phyloP scores from a whole-genome alignment of 2,113 vertebrate genomes.

The Ammodytes dubius region DNA sequence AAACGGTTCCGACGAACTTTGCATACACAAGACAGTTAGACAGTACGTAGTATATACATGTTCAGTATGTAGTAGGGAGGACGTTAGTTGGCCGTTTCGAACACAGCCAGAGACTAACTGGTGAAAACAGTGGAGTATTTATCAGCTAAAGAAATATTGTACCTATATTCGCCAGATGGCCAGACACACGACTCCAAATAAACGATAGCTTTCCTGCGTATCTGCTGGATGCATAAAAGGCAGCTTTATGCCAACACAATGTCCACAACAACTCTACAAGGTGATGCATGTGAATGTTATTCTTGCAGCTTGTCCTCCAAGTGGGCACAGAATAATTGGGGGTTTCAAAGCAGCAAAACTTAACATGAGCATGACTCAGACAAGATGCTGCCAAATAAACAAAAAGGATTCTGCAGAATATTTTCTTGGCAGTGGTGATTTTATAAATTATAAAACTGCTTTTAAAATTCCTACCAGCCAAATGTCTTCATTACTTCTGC shows the following conservation, averaged over 20 bases:
- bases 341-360: background rate
- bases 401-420: background rate
- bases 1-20: too few species aligned
- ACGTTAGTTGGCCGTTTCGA: too few species aligned
- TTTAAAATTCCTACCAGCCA: constrained; percentile 9
- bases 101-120: background rate
- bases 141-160: background rate
- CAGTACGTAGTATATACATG: too few species aligned
- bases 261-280: background rate
- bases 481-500: constrained; percentile 31
- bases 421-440: constrained; percentile 1
- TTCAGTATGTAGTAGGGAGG: too few species aligned
- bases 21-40: too few species aligned
- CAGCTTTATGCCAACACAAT: background rate
- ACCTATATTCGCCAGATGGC: background rate
- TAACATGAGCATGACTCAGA: background rate
- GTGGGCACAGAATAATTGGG: background rate
- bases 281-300: background rate
- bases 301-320: background rate
- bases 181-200: background rate
- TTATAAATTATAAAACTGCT: constrained; percentile 26
- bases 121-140: background rate
- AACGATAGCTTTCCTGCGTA: background rate
- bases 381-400: background rate
- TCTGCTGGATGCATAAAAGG: background rate